Base-by-base conservation (phyloP, 2,888 invertebrate genomes). In the Euclidia mi region DNA sequence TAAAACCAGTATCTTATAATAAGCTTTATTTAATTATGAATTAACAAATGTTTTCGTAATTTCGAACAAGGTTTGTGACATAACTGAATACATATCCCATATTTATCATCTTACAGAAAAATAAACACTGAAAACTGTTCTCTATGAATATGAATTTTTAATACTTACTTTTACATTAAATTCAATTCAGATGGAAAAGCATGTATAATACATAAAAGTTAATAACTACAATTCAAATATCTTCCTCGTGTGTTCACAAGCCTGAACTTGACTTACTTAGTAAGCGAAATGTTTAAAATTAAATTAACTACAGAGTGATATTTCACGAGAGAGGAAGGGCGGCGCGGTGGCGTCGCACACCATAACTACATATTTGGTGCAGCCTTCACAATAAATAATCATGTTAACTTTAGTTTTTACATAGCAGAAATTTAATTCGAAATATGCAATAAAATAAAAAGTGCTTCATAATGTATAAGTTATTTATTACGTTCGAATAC, bases 11-110 rank as follows among this genome's bases (percentile, higher is more conserved):
- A 81, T 93, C 93, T 94, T 94, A 94, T 94, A 92, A 93, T 94
- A 94, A 94, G 94, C 94, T 94, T 94, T 94, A 94, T 94, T 94
- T 94, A 94, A 94, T 94, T 94, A 94, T 94, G 93, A 94, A 93
- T 94, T 94, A 94, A 94, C 94, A 94, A 93, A 94, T 94, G 90
- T 91, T 91, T 91, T 91, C 91, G 90, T 91, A 91, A 91, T 92
- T 94, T 92, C 90, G 94, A 94, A 94, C 92, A 92, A 91, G 82
- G 92, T 94, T 74, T 94, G 94, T 94, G 94, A 94, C 94, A 92
- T 91, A 94, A 94, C 92, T 90, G 92, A 94, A 94, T 93, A 93
- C 89, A 94, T 91, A 92, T 94, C 89, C 85, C 87, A 88, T 92
- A 93, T 74, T 72, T 65, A 72, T 56, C 87, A 89, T 88, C 87